Conservation (phyloP, 2,113 vertebrate species). For the Epinephelus lanceolatus region DNA sequence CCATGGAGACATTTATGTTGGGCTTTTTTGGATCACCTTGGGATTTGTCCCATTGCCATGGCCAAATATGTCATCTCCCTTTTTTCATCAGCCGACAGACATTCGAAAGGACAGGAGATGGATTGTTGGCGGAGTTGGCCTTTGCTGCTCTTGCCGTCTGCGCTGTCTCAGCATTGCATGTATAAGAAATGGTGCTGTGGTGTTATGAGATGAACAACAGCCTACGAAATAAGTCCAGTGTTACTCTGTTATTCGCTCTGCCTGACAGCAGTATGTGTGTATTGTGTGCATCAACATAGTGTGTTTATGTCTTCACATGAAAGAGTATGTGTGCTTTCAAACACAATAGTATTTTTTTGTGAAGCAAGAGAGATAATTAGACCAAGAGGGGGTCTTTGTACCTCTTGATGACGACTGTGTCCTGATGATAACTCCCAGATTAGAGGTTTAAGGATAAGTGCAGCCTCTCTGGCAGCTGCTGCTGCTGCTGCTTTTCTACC, state of each 20-base stretch:
- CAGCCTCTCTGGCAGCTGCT: slow-evolving; percentile 34
- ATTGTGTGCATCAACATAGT: slow-evolving; percentile 5
- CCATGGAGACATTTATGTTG: slow-evolving; percentile 37
- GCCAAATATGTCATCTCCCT: slow-evolving; percentile 54
- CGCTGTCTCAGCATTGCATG: slow-evolving; percentile 21
- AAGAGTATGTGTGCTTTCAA: background rate
- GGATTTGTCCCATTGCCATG: slow-evolving; percentile 13
- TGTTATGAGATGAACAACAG: slow-evolving; percentile 52
- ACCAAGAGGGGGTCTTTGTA: background rate
- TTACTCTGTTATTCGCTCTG: background rate
- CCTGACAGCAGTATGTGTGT: slow-evolving; percentile 26
- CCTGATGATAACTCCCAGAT: slow-evolving; percentile 56
- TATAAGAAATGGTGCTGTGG: slow-evolving; percentile 34
- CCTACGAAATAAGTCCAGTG: slow-evolving; percentile 12
- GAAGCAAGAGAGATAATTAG: background rate
- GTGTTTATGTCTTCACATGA: slow-evolving; percentile 4
- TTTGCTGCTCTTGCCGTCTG: slow-evolving; percentile 29
- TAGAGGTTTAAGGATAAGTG: slow-evolving; percentile 42
- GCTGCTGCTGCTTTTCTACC: slow-evolving; percentile 46
- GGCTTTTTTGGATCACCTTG: slow-evolving; percentile 38
- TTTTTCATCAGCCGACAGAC: slow-evolving; percentile 30
- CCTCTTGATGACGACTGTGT: slow-evolving; percentile 30
- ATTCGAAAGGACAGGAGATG: slow-evolving; percentile 19
- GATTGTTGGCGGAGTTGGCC: slow-evolving; percentile 33
- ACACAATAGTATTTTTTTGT: background rate